These are phyloP conservation scores for Nipponia nippon DNA, from an alignment of 2,113 vertebrate species.

Conservation along the genomic window DNA sequence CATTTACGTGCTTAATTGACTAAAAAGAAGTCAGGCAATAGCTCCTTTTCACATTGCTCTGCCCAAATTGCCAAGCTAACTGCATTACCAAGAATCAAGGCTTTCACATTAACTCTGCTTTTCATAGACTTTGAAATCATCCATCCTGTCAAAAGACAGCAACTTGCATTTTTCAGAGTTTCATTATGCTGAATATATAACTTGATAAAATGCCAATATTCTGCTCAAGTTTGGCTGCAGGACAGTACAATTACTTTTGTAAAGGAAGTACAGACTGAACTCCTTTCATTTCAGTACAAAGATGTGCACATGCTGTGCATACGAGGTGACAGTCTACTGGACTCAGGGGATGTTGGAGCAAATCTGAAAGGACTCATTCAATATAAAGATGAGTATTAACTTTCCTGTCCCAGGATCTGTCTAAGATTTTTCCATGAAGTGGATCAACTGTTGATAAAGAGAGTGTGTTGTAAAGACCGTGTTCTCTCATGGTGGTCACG, in stretches of 20 bases:
- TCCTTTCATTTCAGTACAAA: background rate
- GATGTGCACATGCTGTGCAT: background rate
- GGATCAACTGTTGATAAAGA: background rate
- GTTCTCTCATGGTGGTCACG: background rate
- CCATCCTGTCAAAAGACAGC: background rate
- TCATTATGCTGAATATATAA: background rate
- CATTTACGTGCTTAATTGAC: background rate
- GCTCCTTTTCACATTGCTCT: background rate
- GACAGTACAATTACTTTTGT: background rate
- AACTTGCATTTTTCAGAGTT: background rate
- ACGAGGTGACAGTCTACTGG: background rate
- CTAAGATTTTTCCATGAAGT: background rate
- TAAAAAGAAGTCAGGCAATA: background rate
- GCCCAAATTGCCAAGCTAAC: background rate
- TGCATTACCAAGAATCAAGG: background rate
- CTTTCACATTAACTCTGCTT: background rate
- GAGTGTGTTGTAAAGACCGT: background rate
- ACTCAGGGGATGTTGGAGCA: background rate
- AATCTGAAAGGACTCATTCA: background rate
- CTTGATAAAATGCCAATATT: background rate
- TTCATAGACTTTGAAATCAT: background rate
- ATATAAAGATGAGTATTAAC: background rate
- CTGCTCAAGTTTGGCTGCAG: background rate
- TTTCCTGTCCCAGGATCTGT: background rate
- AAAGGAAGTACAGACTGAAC: background rate